Evolutionary conservation across 2,797 vertebrate genomes (phyloP).

Genomic region (Enteromius anoplus): DNA sequence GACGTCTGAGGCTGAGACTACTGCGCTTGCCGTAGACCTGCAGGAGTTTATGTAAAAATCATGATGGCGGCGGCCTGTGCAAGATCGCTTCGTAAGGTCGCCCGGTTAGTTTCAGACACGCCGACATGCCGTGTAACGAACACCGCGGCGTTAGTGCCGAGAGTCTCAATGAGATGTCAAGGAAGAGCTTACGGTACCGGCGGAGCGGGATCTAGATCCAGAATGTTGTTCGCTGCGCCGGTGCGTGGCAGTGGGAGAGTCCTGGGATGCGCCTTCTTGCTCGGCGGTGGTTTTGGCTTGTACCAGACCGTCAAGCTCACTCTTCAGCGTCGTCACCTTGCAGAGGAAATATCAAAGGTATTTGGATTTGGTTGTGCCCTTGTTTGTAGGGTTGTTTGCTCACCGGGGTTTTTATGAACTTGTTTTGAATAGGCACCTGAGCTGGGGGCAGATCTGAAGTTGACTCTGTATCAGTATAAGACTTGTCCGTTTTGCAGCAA

Average conservation of each 20-base stretch:
- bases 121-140: constrained; percentile 53
- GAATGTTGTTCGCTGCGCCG: constrained; percentile 33
- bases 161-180: constrained; percentile 37
- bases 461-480: constrained; percentile 97
- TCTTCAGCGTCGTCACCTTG: constrained; percentile 66
- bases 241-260: constrained; percentile 58
- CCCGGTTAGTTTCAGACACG: constrained; percentile 60
- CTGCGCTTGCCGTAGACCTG: constrained; percentile 61
- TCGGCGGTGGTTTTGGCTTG: constrained; percentile 77
- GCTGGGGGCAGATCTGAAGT: constrained; percentile 66
- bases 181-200: constrained; percentile 61
- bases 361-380: constrained; percentile 18
- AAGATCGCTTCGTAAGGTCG: constrained; percentile 71
- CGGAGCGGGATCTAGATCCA: constrained; percentile 55
- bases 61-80: constrained; percentile 76
- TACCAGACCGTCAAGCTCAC: constrained; percentile 71
- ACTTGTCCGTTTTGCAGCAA: constrained; percentile 99
- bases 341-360: constrained; percentile 70
- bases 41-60: constrained; percentile 71
- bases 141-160: constrained; percentile 41
- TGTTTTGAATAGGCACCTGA: constrained; percentile 68
- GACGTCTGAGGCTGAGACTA: background rate
- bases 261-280: constrained; percentile 72
- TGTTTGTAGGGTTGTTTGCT: background rate
- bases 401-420: background rate